Percentiles rank a stretch among this genome's conserved stretches.
phyloP scores from a whole-genome alignment of 2,888 invertebrate species.

The Caenorhabditis afra region DNA sequence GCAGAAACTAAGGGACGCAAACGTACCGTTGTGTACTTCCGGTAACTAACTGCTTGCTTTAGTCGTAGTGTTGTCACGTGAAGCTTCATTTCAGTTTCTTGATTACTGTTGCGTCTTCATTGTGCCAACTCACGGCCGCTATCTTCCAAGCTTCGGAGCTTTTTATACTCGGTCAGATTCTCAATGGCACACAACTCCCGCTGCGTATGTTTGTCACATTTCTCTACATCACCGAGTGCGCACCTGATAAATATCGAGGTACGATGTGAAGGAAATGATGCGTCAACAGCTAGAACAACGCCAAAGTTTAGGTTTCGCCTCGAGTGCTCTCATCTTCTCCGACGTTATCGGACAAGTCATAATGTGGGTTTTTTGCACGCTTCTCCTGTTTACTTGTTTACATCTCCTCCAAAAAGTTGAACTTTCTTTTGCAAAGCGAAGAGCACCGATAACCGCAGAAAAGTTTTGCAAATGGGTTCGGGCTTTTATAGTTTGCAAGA shows the following conservation, averaged over 20 bases:
- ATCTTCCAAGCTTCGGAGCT: slow-evolving; percentile 53
- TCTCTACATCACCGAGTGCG: slow-evolving; percentile 60
- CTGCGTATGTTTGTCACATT: slow-evolving; percentile 46
- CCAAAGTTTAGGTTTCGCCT: slow-evolving; percentile 38
- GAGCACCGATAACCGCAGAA: no score
- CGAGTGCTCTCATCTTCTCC: slow-evolving; percentile 46
- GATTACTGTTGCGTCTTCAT: slow-evolving; percentile 9
- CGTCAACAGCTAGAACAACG: slow-evolving; percentile 1
- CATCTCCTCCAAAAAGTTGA: slow-evolving; percentile 8
- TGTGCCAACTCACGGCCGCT: slow-evolving; percentile 45
- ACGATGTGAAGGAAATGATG: not conserved
- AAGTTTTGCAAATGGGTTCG: not conserved
- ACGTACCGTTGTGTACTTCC: slow-evolving; percentile 33
- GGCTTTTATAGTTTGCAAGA: slow-evolving; percentile 1
- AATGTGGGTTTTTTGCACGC: slow-evolving; percentile 44
- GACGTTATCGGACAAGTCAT: slow-evolving; percentile 44
- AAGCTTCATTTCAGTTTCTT: slow-evolving; percentile 26
- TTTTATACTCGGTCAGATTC: slow-evolving; percentile 50
- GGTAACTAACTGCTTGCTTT: slow-evolving; percentile 39
- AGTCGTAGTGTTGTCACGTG: not conserved
- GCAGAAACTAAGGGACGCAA: slow-evolving; percentile 60
- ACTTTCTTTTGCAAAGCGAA: slow-evolving; percentile 15
- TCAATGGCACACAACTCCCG: slow-evolving; percentile 32
- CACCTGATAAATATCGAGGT: slow-evolving; percentile 60
- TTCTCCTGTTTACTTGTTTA: slow-evolving; percentile 32